These are phyloP conservation scores for Teinopalpus imperialis DNA, from an alignment of 2,888 invertebrate species.

Conservation along the genomic window DNA sequence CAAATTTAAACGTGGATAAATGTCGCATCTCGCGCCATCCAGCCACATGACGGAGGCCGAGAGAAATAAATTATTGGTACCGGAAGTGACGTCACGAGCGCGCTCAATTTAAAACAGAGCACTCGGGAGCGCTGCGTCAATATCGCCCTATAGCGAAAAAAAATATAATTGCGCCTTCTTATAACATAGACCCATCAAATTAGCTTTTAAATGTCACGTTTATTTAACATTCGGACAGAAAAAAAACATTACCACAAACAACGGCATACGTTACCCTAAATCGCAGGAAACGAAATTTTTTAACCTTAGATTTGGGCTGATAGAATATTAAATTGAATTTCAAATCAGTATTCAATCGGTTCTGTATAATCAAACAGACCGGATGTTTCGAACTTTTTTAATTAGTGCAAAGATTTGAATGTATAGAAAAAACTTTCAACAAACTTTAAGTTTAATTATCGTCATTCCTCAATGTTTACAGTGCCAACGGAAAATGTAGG, in stretches of 20 bases:
- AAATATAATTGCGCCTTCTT: constrained; percentile 16
- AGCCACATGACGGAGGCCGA: constrained; percentile 71
- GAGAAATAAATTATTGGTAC: constrained; percentile 77
- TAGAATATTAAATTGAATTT: constrained; percentile 66
- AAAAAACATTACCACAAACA: constrained; percentile 54
- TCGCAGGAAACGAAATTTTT: constrained; percentile 61
- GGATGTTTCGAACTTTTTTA: constrained; percentile 66
- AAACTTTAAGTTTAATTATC: too few species aligned
- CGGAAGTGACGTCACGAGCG: constrained; percentile 76
- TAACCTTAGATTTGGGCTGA: constrained; percentile 53
- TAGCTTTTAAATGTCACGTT: constrained; percentile 43
- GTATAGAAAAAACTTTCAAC: constrained; percentile 44
- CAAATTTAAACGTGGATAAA: constrained; percentile 71
- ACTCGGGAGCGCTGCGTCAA: constrained; percentile 44
- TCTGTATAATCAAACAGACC: constrained; percentile 57
- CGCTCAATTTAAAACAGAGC: constrained; percentile 72
- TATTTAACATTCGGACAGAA: constrained; percentile 35
- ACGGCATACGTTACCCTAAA: constrained; percentile 48
- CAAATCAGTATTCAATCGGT: constrained; percentile 70
- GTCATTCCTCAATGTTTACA: too few species aligned
- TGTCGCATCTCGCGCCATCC: constrained; percentile 71
- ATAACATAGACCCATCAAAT: constrained; percentile 36
- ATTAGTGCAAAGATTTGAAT: constrained; percentile 73
- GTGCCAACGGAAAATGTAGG: too few species aligned
- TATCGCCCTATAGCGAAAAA: constrained; percentile 30